Evolutionary conservation across 2,797 vertebrate species (phyloP).

Genomic region (Chelidonichthys spinosus): DNA sequence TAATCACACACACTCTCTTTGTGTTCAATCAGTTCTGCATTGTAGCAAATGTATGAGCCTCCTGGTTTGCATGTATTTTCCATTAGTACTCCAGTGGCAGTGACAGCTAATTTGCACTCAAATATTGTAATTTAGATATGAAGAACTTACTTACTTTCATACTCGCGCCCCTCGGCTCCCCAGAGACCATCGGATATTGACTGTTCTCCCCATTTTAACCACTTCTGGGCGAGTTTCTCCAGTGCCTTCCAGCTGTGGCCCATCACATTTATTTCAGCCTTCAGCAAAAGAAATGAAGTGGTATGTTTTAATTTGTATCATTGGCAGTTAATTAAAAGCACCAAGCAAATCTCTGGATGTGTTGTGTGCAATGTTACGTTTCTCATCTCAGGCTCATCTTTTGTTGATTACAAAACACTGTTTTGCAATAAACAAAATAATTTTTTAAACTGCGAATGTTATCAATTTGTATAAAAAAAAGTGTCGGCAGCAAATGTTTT

Average conservation of each 20-base stretch:
- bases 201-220: constrained; percentile 19
- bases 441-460: not conserved
- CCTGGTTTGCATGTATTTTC: constrained; percentile 53
- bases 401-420: not conserved
- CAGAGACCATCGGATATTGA: constrained; percentile 35
- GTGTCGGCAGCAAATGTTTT: constrained; percentile 7
- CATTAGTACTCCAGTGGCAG: constrained; percentile 41
- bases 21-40: constrained; percentile 62
- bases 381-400: not conserved
- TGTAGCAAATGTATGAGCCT: constrained; percentile 38
- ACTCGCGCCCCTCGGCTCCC: constrained; percentile 27
- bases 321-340: constrained; percentile 21
- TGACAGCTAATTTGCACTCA: constrained; percentile 74
- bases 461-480: not conserved
- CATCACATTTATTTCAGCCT: constrained; percentile 35
- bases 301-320: constrained; percentile 35
- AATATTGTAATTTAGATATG: constrained; percentile 57
- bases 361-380: not conserved
- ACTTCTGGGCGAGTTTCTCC: constrained; percentile 28
- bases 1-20: constrained; percentile 53
- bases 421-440: not conserved
- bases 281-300: constrained; percentile 26
- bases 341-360: constrained; percentile 8
- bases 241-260: not conserved
- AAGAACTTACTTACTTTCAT: constrained; percentile 52